Conservation (phyloP, 2,797 vertebrate species). For the Peromyscus nudipes region DNA sequence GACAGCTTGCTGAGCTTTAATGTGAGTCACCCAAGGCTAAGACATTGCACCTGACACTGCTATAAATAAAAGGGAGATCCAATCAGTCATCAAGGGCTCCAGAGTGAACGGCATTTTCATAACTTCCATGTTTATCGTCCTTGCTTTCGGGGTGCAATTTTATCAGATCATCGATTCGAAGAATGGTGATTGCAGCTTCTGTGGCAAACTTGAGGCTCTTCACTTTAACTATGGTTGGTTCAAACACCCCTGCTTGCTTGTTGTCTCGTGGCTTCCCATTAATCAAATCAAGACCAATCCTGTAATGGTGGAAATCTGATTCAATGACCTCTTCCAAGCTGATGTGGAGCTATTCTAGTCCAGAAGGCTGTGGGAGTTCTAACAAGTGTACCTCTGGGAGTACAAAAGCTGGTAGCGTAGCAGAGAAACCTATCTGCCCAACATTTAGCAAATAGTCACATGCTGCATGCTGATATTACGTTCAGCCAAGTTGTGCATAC, state of each 20-base stretch:
- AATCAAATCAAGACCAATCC: conserved; percentile 96
- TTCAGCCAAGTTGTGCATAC: background rate
- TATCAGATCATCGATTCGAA: conserved; percentile 98
- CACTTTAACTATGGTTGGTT: conserved; percentile 96
- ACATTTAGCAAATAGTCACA: background rate
- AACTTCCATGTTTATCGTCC: conserved; percentile 93
- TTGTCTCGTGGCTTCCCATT: conserved; percentile 97
- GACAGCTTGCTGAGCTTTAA: conserved; percentile 74
- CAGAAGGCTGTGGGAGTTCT: background rate
- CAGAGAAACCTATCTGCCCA: background rate
- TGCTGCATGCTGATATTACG: background rate
- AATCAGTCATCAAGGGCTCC: conserved; percentile 93
- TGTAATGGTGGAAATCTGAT: conserved; percentile 85
- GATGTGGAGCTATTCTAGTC: background rate
- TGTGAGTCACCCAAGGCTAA: conserved; percentile 56
- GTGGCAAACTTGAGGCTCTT: conserved; percentile 98
- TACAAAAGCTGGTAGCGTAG: background rate
- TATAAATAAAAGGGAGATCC: conserved; percentile 87
- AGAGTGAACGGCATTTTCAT: conserved; percentile 94
- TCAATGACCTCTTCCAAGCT: background rate
- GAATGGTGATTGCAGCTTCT: conserved; percentile 98
- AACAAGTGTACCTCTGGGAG: background rate
- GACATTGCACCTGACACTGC: conserved; percentile 71
- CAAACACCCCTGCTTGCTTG: conserved; percentile 96
- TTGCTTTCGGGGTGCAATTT: conserved; percentile 97